A percentile compares a stretch with the other conserved stretches of the same genome.
Conservation (phyloP, 1,140 invertebrate species). For the Augochlora pura region DNA sequence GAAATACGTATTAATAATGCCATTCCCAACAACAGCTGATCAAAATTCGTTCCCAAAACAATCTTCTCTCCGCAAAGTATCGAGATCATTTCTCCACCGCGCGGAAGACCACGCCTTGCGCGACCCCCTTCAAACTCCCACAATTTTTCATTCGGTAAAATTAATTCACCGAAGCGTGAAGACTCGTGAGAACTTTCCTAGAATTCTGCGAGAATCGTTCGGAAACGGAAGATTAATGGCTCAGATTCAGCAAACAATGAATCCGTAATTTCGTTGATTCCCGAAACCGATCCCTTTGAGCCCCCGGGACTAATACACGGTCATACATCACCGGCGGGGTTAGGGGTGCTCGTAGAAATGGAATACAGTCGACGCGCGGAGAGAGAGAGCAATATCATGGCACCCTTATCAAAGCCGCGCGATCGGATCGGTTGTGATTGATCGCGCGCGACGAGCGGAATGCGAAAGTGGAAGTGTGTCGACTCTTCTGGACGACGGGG, state of each 20-base stretch:
- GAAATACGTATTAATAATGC: too few relatives aligned
- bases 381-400: not conserved
- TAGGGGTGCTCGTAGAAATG: not conserved
- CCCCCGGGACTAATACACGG: not conserved
- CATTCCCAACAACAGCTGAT: too few relatives aligned
- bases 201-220: too few relatives aligned
- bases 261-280: conserved; percentile 28
- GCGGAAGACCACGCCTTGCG: too few relatives aligned
- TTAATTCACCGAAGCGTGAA: too few relatives aligned
- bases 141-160: too few relatives aligned
- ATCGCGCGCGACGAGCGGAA: not conserved
- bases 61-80: too few relatives aligned
- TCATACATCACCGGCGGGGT: not conserved
- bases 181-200: too few relatives aligned
- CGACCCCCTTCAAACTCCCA: too few relatives aligned
- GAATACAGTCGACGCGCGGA: not conserved
- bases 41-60: too few relatives aligned
- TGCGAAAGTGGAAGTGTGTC: not conserved
- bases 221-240: not conserved
- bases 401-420: not conserved
- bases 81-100: too few relatives aligned
- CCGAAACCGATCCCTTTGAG: conserved; percentile 12
- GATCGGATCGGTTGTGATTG: conserved; percentile 9
- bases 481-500: not conserved
- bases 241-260: not conserved